Percentiles rank a stretch among this genome's conserved stretches.
phyloP scores from a whole-genome alignment of 2,888 invertebrate genomes.

The Aphodius granarius region DNA sequence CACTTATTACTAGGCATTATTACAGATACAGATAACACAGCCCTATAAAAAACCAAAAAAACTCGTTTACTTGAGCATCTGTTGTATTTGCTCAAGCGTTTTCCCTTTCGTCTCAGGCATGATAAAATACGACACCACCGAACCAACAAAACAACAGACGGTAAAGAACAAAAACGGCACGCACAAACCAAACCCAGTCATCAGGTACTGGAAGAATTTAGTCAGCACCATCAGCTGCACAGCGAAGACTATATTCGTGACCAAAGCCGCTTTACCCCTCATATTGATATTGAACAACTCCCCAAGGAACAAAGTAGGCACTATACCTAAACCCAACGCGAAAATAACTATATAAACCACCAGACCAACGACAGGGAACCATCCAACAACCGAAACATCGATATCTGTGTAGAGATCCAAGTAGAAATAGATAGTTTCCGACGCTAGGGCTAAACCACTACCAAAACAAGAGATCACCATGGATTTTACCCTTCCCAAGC shows the following conservation, averaged over 20 bases:
- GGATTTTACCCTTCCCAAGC: conserved; percentile 34
- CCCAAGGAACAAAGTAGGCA: conserved; percentile 44
- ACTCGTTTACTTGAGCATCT: conserved; percentile 36
- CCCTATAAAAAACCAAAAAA: no score
- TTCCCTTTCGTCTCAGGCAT: conserved; percentile 50
- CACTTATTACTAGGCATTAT: no score
- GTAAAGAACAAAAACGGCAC: conserved; percentile 44
- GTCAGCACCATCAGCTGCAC: conserved; percentile 35
- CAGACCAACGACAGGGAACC: conserved; percentile 46
- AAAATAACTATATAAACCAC: conserved; percentile 38
- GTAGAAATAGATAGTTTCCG: conserved; percentile 40
- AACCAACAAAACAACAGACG: conserved; percentile 36
- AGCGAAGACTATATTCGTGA: conserved; percentile 40
- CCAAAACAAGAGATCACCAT: conserved; percentile 37
- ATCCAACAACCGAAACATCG: conserved; percentile 36
- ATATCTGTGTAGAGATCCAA: conserved; percentile 32
- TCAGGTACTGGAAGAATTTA: conserved; percentile 43
- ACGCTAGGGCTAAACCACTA: conserved; percentile 34
- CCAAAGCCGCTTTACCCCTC: conserved; percentile 42
- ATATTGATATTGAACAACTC: conserved; percentile 45
- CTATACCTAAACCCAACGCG: conserved; percentile 40
- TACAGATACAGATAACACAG: no score
- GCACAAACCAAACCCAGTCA: conserved; percentile 41
- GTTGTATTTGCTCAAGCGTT: conserved; percentile 49
- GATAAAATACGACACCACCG: conserved; percentile 40